These are phyloP conservation scores for Chloebia gouldiae DNA, from an alignment of 2,113 vertebrate species.

Conservation along the genomic window DNA sequence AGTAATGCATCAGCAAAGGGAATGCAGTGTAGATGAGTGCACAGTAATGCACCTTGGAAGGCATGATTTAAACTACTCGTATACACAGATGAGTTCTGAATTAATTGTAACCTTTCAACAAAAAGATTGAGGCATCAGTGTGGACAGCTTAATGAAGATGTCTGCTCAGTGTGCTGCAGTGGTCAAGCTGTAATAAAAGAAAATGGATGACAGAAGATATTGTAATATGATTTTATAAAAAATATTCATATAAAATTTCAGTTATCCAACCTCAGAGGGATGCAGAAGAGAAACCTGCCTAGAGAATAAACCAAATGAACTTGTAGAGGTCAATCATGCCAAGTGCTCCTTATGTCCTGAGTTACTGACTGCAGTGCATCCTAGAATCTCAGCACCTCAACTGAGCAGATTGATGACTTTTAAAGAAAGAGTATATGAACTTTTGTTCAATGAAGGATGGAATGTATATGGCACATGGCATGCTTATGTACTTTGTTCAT, in stretches of 20 bases:
- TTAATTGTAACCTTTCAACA: constrained; percentile 58
- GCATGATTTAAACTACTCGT: constrained; percentile 49
- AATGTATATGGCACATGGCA: neutral
- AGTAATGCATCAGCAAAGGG: constrained; percentile 36
- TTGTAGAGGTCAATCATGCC: neutral
- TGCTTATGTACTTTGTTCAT: neutral
- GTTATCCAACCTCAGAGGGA: neutral
- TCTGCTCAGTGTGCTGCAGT: neutral
- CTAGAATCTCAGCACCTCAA: neutral
- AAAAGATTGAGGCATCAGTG: constrained; percentile 37
- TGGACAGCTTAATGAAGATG: constrained; percentile 61
- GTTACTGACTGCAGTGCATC: neutral
- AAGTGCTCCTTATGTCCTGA: neutral
- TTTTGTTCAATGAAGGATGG: neutral
- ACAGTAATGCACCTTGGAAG: constrained; percentile 40
- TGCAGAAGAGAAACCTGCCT: neutral
- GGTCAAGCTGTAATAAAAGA: constrained; percentile 6
- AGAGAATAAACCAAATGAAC: neutral
- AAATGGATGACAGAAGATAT: neutral
- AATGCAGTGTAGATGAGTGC: constrained; percentile 8
- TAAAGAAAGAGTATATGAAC: neutral
- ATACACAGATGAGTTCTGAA: constrained; percentile 47
- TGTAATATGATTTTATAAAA: constrained; percentile 3
- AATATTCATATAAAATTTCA: constrained; percentile 7
- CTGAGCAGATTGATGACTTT: neutral